Evolutionary conservation across 2,888 invertebrate genomes (phyloP), one percentile per base, ranked within the genome.

Genomic region (Erynnis tages): DNA sequence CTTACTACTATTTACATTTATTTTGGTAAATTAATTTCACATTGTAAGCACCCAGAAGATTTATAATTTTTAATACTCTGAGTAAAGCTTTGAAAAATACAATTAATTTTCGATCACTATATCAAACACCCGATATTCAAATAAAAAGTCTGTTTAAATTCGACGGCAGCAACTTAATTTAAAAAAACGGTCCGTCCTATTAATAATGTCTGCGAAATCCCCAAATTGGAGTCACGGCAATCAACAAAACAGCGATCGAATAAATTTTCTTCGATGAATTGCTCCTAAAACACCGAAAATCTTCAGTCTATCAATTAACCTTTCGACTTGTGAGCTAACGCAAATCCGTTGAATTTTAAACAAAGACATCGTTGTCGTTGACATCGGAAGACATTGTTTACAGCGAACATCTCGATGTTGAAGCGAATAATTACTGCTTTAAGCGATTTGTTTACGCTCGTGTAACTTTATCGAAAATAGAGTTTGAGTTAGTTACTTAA

Each of bases 351-450:
- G 44, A 43, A 53, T 43, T 41, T 45, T 45, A 58, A 60, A 56
- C 53, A 54, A 55, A 58, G 54, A 52, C 52, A 35, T 52, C 45
- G 49, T 10, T 30, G 52, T 52, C 45, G 49, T 10, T 30, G 52
- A 55, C 53, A 59, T 57, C 37, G 25, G 47, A 52, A 32, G 27
- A 50, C 52, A 50, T 49, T 62, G 60, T 61, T 63, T 58, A 60
- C 59, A 57, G 49, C 53, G 35, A 44, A 54, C 56, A 59, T 58
- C 57, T 58, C 52, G 57, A 58, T 61, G 60, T 60, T 58, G 59
- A 59, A 59, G 49, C 54, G 54, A 60, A 64, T 62, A 61, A 66
- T 65, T 59, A 57, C 54, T 47, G 45, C 27, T 30, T 59, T 50
- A 56, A 55, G 44, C 55, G 56, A 57, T 61, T 63, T 63, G 60